Conservation (phyloP, 2,888 invertebrate species). For the Erynnis tages region DNA sequence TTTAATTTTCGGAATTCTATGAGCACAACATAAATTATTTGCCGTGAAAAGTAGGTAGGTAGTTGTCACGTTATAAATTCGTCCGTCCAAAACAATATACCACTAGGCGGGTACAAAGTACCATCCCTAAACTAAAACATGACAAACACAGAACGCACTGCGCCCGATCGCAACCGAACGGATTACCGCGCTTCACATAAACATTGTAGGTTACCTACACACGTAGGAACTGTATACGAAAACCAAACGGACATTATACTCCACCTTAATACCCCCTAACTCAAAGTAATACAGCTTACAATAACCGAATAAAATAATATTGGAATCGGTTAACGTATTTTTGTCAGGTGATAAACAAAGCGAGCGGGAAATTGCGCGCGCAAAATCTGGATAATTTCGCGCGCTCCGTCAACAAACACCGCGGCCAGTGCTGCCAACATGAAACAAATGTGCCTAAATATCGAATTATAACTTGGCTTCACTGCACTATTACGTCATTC, state of each 20-base stretch:
- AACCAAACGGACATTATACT: slow-evolving; percentile 36
- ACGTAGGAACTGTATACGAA: slow-evolving; percentile 35
- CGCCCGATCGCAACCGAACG: slow-evolving; percentile 42
- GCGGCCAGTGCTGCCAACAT: slow-evolving; percentile 40
- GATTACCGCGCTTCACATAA: slow-evolving; percentile 41
- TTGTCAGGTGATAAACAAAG: slow-evolving; percentile 58
- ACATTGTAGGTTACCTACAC: too few relatives aligned
- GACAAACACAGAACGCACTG: slow-evolving; percentile 43
- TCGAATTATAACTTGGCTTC: slow-evolving; percentile 43
- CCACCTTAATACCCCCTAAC: slow-evolving; percentile 40
- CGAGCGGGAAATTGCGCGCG: slow-evolving; percentile 49
- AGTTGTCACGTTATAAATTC: background rate
- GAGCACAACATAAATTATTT: too few relatives aligned
- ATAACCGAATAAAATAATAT: slow-evolving; percentile 45
- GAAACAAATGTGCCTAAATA: slow-evolving; percentile 56
- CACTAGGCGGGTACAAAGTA: slow-evolving; percentile 5
- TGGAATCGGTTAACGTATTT: slow-evolving; percentile 41
- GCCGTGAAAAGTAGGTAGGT: too few relatives aligned
- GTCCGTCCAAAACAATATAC: background rate
- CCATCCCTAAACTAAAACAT: slow-evolving; percentile 48
- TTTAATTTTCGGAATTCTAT: too few relatives aligned
- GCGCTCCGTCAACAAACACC: slow-evolving; percentile 66
- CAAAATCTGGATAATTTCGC: slow-evolving; percentile 76
- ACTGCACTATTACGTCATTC: slow-evolving; percentile 37
- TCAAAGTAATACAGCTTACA: slow-evolving; percentile 47